Evolutionary conservation across 2,888 invertebrate genomes (phyloP), one percentile per base, ranked within the genome.

Genomic region (Lysandra bellargus): DNA sequence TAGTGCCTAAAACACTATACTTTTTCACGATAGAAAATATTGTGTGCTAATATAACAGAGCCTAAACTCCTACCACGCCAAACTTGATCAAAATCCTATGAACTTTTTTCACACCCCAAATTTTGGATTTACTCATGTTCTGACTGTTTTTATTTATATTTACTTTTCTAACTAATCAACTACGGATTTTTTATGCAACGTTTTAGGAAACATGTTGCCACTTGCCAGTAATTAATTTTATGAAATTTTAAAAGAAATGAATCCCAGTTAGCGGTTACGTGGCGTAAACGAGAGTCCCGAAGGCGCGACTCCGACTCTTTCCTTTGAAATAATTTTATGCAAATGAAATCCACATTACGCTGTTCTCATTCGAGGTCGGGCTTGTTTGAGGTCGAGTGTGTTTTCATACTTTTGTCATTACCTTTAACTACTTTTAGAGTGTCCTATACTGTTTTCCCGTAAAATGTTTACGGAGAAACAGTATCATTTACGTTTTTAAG

Each of bases 291-390:
- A 87, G 85, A 85, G 85, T 84, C 86, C 86, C 82, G 82, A 86
- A 87, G 86, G 85, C 85, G 82, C 85, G 85, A 84, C 86, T 83
- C 83, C 82, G 85, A 90, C 87, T 89, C 88, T 89, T 90, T 88
- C 86, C 84, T 86, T 86, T 84, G 86, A 87, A 87, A 92, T 93
- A 92, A 93, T 93, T 84, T 92, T 92, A 93, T 93, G 92, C 88
- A 92, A 93, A 94, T 92, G 91, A 91, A 90, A 93, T 93, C 90
- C 91, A 88, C 91, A 92, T 92, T 92, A 91, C 88, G 88, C 88
- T 86, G 89, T 89, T 90, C 88, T 89, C 88, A 89, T 90, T 88
- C 88, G 87, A 87, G 86, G 87, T 83, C 84, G 76, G 7, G 69
- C 33, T 86, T 86, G 86, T 86, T 86, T 85, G 84, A 85, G 85